These are phyloP conservation scores for Nymphalis urticae DNA, from an alignment of 2,888 invertebrate species.

Conservation along the genomic window DNA sequence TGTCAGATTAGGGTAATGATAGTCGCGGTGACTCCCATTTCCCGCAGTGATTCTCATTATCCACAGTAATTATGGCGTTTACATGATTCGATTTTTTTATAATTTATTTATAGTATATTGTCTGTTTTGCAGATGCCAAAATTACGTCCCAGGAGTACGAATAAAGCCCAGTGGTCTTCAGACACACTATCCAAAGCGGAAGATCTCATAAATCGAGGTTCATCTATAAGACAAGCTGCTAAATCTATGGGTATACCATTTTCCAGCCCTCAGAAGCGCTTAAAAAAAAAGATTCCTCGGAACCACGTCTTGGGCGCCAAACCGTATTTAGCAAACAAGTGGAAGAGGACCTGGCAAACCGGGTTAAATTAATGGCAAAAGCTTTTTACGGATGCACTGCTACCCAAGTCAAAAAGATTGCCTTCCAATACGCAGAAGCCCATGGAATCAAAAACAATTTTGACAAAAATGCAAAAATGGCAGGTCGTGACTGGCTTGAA, in stretches of 20 bases:
- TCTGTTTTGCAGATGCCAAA: too few species aligned
- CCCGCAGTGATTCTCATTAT: too few species aligned
- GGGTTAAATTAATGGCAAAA: conserved; percentile 36
- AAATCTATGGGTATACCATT: background rate
- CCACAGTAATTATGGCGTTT: too few species aligned
- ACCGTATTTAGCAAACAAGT: too few species aligned
- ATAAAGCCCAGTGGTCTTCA: too few species aligned
- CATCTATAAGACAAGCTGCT: background rate
- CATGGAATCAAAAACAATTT: conserved; percentile 40
- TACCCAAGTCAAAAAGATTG: background rate
- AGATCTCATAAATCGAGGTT: too few species aligned
- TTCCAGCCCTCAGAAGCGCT: background rate
- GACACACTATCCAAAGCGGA: too few species aligned
- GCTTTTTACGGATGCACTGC: conserved; percentile 33
- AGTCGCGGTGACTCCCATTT: too few species aligned
- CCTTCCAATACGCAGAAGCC: conserved; percentile 36
- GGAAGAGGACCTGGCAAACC: conserved; percentile 13
- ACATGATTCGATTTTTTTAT: too few species aligned
- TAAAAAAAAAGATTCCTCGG: background rate
- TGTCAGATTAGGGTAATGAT: too few species aligned
- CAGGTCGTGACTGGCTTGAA: conserved; percentile 40
- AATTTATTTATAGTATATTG: too few species aligned
- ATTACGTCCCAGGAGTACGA: too few species aligned
- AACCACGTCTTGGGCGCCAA: conserved; percentile 21
- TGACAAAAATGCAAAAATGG: conserved; percentile 39